Base-by-base conservation (phyloP, 1,140 invertebrate genomes). In the Belonocnema kinseyi region DNA sequence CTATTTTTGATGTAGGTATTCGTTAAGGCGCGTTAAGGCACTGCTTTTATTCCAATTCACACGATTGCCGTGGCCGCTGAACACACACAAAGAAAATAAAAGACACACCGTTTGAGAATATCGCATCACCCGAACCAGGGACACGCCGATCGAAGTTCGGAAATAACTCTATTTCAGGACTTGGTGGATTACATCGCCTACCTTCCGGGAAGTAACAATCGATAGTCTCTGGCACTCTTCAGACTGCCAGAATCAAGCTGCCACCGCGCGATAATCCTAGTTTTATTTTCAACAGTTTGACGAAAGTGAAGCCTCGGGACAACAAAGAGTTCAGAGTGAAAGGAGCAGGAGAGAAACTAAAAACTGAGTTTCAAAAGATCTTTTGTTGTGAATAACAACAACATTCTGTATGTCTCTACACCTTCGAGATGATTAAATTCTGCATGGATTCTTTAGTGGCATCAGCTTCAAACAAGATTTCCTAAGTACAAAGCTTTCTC, bases 191-290 rank as follows among this genome's bases (percentile, higher is more conserved):
- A 82, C 81, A 85, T 81, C 77, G 80, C 74, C 72, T 81, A 80
- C 76, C 81, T 88, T 87, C 85, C 81, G 73, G 82, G 86, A 88
- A 88, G 81, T 75, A 75, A 81, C 82, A 84, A 87, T 88, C 86
- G 86, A 88, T 88, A 87, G 82, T 81, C 66, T 33, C 26, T 33
- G 46, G 72, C 19, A 75, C 52, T 81, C 75, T 53, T 76, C 77
- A 71, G 70, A 51, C 80, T 53, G 71, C 46, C 72, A 66, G 61
- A 66, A 66, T 66, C 61, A 66, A 66, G 61, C 61, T 66, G 61
- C 61, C 61, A 40, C 61, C 26, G 40, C 33, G 61, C 61, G 61
- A 66, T 66, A 66, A 66, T 66, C 61, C 33, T 66, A 66, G 61
- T 66, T 66, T 66, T 66, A 66, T 66, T 66, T 66, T 46, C 61